Evolutionary conservation across 2,113 vertebrate species (phyloP), one percentile per base, ranked within the genome.

Genomic region (Leptocoma aspasia): DNA sequence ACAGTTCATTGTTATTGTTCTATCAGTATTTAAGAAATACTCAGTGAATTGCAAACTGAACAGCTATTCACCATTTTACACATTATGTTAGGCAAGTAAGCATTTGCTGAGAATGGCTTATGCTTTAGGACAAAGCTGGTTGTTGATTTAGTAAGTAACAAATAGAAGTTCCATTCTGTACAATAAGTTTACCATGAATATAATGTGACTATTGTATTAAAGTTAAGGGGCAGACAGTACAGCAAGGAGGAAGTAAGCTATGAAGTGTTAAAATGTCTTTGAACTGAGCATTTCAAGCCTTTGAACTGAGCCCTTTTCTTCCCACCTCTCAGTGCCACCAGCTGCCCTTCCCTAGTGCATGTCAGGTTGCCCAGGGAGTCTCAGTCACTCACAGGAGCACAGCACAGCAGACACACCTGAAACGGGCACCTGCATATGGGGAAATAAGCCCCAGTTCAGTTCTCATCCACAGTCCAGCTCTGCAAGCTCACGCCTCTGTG

Each of bases 191-290:
- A 57, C 50, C 45, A 53, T 11, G 9, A 35, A 78, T 78, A 49
- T 66, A 83, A 66, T 21, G 15, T 41, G 42, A 17, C 72, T 82
- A 33, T 19, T 59, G 18, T 50, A 35, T 64, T 42, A 65, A 82
- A 76, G 68, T 31, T 69, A 49, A 86, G 64, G 37, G 18, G 13
- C 50, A 89, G 76, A 61, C 6, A 72, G 54, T 33, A 17, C 52
- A 65, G 23, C 59, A 49, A 33, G 66, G 60, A 91, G 69, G 81
- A 92, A 81, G 35, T 60, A 82, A 82, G 26, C 35, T 56, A 21
- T 20, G 37, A 86, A 86, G 35, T 64, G n/a, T 52, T 80, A 68
- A 91, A 92, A 94, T 8, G 5, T 23, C 77, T 89, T 91, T 86
- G 70, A 95, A 60, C 26, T 27, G 39, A 75, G 65, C 17, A 63